Evolutionary conservation across 2,797 vertebrate genomes (phyloP).

Genomic region (Sus cebifrons): DNA sequence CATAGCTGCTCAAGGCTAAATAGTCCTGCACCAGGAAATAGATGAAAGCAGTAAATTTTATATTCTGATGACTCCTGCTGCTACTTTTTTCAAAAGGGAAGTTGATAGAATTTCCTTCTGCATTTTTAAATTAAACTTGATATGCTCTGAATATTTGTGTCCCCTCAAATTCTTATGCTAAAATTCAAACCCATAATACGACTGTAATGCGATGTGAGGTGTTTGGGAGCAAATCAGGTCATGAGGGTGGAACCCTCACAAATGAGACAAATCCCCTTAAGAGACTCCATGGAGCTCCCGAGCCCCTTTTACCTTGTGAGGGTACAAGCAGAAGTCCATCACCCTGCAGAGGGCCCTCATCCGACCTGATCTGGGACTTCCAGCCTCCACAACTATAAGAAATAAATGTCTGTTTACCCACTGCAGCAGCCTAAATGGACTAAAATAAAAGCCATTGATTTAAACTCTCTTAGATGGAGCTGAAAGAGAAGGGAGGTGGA

Average conservation of each 20-base stretch:
- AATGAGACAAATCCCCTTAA: background rate
- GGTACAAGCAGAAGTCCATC: background rate
- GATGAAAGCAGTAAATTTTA: background rate
- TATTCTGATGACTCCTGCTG: background rate
- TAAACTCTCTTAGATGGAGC: background rate
- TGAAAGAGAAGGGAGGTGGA: background rate
- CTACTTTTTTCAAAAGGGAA: background rate
- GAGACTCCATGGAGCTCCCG: background rate
- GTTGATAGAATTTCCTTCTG: background rate
- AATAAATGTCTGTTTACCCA: background rate
- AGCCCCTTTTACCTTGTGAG: background rate
- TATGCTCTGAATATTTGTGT: background rate
- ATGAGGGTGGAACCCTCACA: background rate
- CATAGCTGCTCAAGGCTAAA: background rate
- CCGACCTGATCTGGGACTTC: background rate
- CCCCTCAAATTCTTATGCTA: background rate
- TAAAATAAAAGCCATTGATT: background rate
- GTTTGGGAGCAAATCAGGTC: background rate
- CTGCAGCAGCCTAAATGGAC: background rate
- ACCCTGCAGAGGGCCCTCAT: background rate
- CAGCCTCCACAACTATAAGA: background rate
- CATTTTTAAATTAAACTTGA: background rate
- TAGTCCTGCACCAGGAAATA: background rate
- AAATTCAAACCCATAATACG: background rate
- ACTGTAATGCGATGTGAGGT: background rate